Conservation (phyloP, 2,797 vertebrate genomes). For the Rachycentron canadum region DNA sequence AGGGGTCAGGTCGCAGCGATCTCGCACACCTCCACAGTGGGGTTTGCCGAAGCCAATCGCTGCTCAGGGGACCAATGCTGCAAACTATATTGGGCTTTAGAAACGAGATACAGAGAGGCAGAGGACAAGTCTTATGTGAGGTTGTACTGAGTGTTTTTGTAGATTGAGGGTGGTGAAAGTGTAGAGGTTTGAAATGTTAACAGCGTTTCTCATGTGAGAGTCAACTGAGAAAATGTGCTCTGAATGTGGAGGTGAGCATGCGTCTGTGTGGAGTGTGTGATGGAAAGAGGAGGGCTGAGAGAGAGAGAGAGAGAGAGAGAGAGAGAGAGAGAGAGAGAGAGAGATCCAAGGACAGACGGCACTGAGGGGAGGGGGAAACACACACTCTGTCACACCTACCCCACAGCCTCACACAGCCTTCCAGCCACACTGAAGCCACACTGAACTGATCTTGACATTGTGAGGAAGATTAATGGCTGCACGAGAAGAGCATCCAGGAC, state of each 20-base stretch:
- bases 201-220: slow-evolving; percentile 9
- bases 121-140: background rate
- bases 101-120: background rate
- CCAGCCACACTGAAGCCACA: slow-evolving; percentile 42
- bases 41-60: background rate
- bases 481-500: slow-evolving; percentile 57
- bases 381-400: slow-evolving; percentile 61
- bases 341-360: slow-evolving; percentile 64
- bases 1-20: slow-evolving; percentile 52
- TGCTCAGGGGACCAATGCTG: slow-evolving; percentile 1
- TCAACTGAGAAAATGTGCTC: slow-evolving; percentile 43
- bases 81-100: slow-evolving; percentile 12
- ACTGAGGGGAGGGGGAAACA: slow-evolving; percentile 67
- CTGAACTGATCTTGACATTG: slow-evolving; percentile 53
- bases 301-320: slow-evolving; percentile 41
- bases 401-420: slow-evolving; percentile 38
- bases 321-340: slow-evolving; percentile 64
- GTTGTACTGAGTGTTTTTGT: background rate
- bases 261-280: slow-evolving; percentile 48
- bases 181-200: slow-evolving; percentile 8
- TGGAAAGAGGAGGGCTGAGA: slow-evolving; percentile 55
- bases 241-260: slow-evolving; percentile 38
- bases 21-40: slow-evolving; percentile 46
- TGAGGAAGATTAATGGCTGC: slow-evolving; percentile 64
- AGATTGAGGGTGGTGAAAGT: background rate